A percentile compares a stretch with the other conserved stretches of the same genome.
phyloP scores from a whole-genome alignment of 2,797 vertebrate species.

The Pteropus rufus region DNA sequence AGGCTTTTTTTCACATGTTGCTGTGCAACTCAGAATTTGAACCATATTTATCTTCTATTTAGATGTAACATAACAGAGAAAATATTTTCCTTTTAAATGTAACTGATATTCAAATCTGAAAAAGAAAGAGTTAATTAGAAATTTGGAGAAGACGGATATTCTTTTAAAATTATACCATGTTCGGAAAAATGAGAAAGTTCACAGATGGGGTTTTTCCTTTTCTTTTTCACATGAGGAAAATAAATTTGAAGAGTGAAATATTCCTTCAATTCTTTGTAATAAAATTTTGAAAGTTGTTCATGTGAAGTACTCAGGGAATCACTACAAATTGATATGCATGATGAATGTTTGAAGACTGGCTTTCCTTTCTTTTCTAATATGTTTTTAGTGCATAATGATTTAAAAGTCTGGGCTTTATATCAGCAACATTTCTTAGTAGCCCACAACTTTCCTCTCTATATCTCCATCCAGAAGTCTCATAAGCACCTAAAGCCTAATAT shows the following conservation, averaged over 20 bases:
- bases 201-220: neutral
- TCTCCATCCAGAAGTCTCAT: neutral
- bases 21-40: conserved; percentile 53
- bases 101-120: neutral
- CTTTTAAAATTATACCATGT: conserved; percentile 9
- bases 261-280: neutral
- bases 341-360: neutral
- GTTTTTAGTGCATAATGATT: neutral
- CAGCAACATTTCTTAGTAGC: neutral
- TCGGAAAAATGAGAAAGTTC: neutral
- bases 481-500: neutral
- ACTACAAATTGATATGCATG: neutral
- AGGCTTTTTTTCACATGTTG: conserved; percentile 34
- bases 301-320: neutral
- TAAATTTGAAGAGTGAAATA: neutral
- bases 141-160: neutral
- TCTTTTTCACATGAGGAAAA: neutral
- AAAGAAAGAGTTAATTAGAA: neutral
- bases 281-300: neutral
- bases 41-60: conserved; percentile 9
- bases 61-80: neutral
- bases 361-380: neutral
- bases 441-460: neutral
- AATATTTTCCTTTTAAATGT: neutral
- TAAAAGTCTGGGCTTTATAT: neutral